A percentile compares a stretch with the other conserved stretches of the same genome.
Evolutionary conservation across 1,140 invertebrate species (phyloP).

Genomic region (Tetragonula clypearis): DNA sequence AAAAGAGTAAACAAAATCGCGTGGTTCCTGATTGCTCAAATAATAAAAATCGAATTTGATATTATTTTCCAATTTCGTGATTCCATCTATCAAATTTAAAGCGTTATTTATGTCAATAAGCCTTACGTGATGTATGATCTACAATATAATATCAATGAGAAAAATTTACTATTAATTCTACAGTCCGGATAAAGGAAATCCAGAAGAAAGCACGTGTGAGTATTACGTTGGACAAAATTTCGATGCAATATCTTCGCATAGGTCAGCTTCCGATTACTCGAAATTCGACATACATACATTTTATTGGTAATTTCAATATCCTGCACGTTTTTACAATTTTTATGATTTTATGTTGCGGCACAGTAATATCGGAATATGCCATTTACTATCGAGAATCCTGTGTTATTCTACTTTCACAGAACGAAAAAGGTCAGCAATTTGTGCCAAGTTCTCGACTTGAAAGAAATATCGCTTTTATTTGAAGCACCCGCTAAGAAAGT

Average conservation of each 20-base stretch:
- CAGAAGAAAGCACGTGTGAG: not conserved
- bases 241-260: not conserved
- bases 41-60: not conserved
- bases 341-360: not conserved
- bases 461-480: not conserved
- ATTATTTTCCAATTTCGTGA: not conserved
- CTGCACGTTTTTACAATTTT: not conserved
- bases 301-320: conserved; percentile 1
- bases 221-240: not conserved
- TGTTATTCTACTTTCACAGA: not conserved
- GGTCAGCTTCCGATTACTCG: not conserved
- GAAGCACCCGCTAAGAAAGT: not conserved
- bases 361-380: conserved; percentile 13
- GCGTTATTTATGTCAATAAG: rapidly evolving
- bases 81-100: not conserved
- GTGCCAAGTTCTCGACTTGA: not conserved
- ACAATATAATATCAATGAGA: no score
- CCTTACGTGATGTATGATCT: no score
- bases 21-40: no score
- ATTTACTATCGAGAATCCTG: not conserved
- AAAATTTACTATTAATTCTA: no score
- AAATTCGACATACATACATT: not conserved
- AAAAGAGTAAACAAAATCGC: not conserved
- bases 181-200: no score
- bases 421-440: not conserved